phyloP scores from a whole-genome alignment of 2,113 vertebrate species.

The Cromileptes altivelis region DNA sequence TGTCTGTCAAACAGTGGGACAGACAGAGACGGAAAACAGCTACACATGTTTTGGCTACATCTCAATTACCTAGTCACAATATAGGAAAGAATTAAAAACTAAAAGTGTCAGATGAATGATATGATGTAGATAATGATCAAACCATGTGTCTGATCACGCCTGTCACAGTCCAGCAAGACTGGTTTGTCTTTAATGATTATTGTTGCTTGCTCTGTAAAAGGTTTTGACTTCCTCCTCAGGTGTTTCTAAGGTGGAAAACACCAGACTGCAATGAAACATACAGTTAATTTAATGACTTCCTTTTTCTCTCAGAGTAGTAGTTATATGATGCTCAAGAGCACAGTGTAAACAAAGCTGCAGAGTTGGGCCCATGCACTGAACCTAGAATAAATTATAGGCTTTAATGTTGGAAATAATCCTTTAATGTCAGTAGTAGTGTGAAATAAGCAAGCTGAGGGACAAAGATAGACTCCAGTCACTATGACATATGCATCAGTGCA shows the following conservation, averaged over 20 bases:
- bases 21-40: conserved; percentile 13
- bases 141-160: neutral
- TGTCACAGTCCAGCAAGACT: conserved; percentile 25
- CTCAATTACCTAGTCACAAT: neutral
- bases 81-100: neutral
- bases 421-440: conserved; percentile 13
- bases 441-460: conserved; percentile 33
- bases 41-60: neutral
- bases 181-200: conserved; percentile 50
- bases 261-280: neutral
- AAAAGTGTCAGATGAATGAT: neutral
- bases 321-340: neutral
- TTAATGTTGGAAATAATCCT: conserved; percentile 9
- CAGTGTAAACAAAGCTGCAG: conserved; percentile 23
- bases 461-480: conserved; percentile 27
- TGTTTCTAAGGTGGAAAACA: conserved; percentile 1
- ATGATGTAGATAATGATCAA: conserved; percentile 10
- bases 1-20: conserved; percentile 13
- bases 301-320: neutral
- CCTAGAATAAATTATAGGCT: neutral
- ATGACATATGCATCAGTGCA: conserved; percentile 5
- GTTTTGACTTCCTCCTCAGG: conserved; percentile 2
- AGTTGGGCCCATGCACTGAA: neutral
- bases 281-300: neutral
- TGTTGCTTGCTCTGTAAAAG: neutral